Base-by-base conservation (phyloP, 2,888 invertebrate genomes). In the Drosophila prolongata region DNA sequence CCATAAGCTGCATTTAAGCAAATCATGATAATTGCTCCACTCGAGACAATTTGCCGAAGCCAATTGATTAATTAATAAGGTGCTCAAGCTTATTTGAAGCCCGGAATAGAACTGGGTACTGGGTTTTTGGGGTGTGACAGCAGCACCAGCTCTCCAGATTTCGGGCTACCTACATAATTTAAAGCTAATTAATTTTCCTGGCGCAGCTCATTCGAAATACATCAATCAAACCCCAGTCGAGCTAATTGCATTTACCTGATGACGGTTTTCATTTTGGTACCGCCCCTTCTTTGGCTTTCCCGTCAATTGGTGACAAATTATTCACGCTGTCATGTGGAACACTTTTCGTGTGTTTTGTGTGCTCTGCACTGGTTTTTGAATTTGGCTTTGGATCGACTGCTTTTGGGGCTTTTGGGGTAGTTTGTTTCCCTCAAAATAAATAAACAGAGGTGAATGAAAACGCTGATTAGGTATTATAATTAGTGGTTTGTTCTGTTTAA, bases 241-340 rank as follows among this genome's bases (percentile, higher is more conserved):
- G 64, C 76, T 75, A 75, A 75, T 75, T 75, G 75, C 76, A 70
- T 75, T 75, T 76, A 76, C 75, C 76, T 75, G 64, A 68, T 70
- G 76, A 62, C 76, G 75, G 75, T 71, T 71, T 74, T 66, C 67
- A 66, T 74, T 65, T 43, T 38, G 71, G 30, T n/a, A 37, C 46
- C 44, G 55, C 74, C 54, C 47, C 34, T 34, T 38, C 19, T 44
- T 13, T 14, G 19, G 24, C 2, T 11, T 14, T 14, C 2, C 55
- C 66, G 66, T 71, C 71, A 71, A 71, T 74, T 65, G 71, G 56
- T 57, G 75, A 71, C 71, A 71, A 71, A 71, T 71, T 71, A 71
- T 71, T 74, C 75, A 56, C 46, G 65, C 74, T 56, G 66, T 71
- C 71, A 74, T 71, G 71, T 71, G 71, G 65, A 71, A 71, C 56